Evolutionary conservation across 2,888 invertebrate species (phyloP), one percentile per base, ranked within the genome.

Genomic region (Stenotaenia linearis): DNA sequence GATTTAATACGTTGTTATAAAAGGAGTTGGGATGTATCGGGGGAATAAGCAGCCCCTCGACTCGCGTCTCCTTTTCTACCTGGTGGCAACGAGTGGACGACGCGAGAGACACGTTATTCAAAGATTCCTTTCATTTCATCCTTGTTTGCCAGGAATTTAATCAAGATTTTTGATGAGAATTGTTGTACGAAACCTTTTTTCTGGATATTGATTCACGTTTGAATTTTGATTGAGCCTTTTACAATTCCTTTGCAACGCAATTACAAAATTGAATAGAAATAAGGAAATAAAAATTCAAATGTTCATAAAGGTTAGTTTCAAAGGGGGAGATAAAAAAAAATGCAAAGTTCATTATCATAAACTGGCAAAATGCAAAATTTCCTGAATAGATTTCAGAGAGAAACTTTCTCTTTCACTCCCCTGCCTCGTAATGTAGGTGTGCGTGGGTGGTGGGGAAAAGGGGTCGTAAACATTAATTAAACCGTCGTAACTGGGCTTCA

Each of bases 391-490:
- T 56, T 56, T 56, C 1, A 56, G 56, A 56, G 23, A 56, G 23
- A 21, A 18, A 23, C 18, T 15, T 4, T 45, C 45, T 45, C 40
- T 56, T 21, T 23, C 56, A 5, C 56, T 18, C 18, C 7, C 18
- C 23, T 18, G 21, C 56, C 56, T 7, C 18, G 23, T 56, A 56
- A 56, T 56, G 56, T 56, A 56, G 56, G 56, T 56, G 56, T 21
- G 56, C 56, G 56, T 56, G 56, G 56, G 56, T 56, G 56, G 56
- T 56, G 21, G 56, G 21, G 56, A 21, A 56, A 40, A 56, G 56
- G 56, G 56, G 56, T 56, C 56, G 56, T 56, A 56, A 56, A 56
- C 56, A 56, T 56, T 56, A 56, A 56, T 56, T 56, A 56, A 56
- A 56, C 56, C 56, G 56, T 56, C 56, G 56, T 56, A 56, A 56